Evolutionary conservation across 2,888 invertebrate species (phyloP).

Genomic region (Tuberolachnus salignus): DNA sequence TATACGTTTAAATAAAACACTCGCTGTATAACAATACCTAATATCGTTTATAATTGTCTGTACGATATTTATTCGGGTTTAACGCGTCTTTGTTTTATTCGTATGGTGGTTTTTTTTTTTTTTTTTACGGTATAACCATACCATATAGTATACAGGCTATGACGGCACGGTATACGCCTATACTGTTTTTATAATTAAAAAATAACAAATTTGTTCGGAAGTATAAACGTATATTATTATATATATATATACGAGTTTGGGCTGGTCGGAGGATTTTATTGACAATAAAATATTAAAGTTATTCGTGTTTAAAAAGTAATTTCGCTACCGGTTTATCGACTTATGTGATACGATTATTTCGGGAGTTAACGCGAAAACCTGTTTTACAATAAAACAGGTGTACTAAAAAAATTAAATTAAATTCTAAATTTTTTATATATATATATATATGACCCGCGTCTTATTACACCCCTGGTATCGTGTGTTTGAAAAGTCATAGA

Average conservation of each 20-base stretch:
- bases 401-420: background rate
- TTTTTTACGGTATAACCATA: too few species aligned
- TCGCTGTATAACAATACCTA: slow-evolving; percentile 1
- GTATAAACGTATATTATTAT: too few species aligned
- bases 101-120: background rate
- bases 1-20: slow-evolving; percentile 7
- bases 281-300: slow-evolving; percentile 6
- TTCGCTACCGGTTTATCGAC: slow-evolving; percentile 38
- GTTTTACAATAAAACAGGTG: background rate
- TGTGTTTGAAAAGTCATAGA: too few species aligned
- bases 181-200: background rate
- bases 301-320: slow-evolving; percentile 21
- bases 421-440: background rate
- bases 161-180: background rate
- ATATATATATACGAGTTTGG: too few species aligned
- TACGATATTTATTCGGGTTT: background rate
- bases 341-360: background rate
- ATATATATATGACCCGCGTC: background rate
- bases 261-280: background rate
- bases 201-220: background rate
- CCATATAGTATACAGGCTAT: background rate
- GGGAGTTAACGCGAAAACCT: slow-evolving; percentile 3
- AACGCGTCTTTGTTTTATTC: background rate
- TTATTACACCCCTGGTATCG: too few species aligned
- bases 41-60: background rate